Conservation (phyloP, 2,888 invertebrate genomes). For the Dryobota labecula region DNA sequence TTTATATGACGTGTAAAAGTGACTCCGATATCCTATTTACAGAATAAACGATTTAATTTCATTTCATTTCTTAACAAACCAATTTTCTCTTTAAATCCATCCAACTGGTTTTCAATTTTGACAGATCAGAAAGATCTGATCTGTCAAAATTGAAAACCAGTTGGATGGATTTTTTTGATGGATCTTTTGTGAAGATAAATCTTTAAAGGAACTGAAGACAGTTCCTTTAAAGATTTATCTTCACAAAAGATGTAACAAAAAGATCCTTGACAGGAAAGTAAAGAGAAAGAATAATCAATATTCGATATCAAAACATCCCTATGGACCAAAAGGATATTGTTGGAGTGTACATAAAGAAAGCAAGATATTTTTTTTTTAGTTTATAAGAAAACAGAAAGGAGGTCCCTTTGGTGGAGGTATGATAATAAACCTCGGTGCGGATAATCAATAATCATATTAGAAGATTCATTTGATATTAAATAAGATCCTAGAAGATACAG, state of each 20-base stretch:
- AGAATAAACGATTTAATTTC: too few species aligned
- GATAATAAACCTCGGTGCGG: slow-evolving; percentile 12
- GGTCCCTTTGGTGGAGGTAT: slow-evolving; percentile 31
- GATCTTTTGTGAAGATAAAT: too few species aligned
- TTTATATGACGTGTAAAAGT: too few species aligned
- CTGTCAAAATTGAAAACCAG: too few species aligned
- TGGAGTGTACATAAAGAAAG: slow-evolving; percentile 14
- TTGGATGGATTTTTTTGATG: too few species aligned
- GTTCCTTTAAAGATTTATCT: slow-evolving; percentile 5
- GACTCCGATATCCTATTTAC: too few species aligned
- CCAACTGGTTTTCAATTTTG: slow-evolving; percentile 34
- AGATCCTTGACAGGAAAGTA: neutral
- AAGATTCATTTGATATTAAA: slow-evolving; percentile 1
- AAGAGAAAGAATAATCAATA: slow-evolving; percentile 41
- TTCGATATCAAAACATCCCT: slow-evolving; percentile 33
- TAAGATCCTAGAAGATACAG: neutral
- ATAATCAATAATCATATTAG: neutral
- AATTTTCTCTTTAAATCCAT: slow-evolving; percentile 2
- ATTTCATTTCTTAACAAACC: too few species aligned
- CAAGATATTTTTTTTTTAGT: slow-evolving; percentile 22
- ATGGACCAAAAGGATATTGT: slow-evolving; percentile 33
- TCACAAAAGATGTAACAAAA: neutral
- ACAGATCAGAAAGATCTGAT: slow-evolving; percentile 10
- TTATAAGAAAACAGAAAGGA: slow-evolving; percentile 21
- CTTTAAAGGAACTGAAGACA: too few species aligned